A percentile compares a stretch with the other conserved stretches of the same genome.
These are phyloP conservation scores for Caenorhabditis sp. DNA, from an alignment of 2,888 invertebrate genomes.

Conservation along the genomic window DNA sequence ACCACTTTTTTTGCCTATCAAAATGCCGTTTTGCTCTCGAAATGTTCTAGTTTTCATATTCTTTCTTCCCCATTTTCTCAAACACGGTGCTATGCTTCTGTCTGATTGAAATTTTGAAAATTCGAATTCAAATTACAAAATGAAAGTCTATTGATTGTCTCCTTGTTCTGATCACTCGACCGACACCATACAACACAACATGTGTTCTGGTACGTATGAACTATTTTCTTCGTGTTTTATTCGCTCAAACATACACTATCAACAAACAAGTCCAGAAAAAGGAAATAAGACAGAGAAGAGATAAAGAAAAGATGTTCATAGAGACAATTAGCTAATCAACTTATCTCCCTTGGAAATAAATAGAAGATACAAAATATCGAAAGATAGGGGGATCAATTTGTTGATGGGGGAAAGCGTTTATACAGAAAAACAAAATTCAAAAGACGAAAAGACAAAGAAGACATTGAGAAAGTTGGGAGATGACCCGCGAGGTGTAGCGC, in stretches of 20 bases:
- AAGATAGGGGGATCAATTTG: conserved; percentile 6
- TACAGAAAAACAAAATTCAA: conserved; percentile 28
- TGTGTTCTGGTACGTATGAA: conserved; percentile 19
- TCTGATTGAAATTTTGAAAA: conserved; percentile 10
- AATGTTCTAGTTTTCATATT: not conserved
- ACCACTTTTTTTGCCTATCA: not conserved
- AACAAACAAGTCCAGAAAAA: conserved; percentile 57
- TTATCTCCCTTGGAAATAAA: conserved; percentile 16
- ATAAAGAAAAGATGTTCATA: conserved; percentile 47
- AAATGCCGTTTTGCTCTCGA: conserved; percentile 1
- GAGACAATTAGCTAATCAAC: conserved; percentile 52
- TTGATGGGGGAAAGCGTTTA: conserved; percentile 31
- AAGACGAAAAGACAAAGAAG: not conserved
- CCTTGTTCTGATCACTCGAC: conserved; percentile 12
- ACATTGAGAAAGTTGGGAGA: conserved; percentile 61
- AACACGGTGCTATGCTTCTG: conserved; percentile 42
- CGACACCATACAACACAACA: not conserved
- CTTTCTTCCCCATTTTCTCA: conserved; percentile 17
- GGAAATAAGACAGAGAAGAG: not conserved
- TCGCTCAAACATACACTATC: conserved; percentile 53
- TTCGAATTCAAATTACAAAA: not conserved
- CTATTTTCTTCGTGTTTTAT: conserved; percentile 42
- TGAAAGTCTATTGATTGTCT: conserved; percentile 7
- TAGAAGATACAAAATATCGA: not conserved
- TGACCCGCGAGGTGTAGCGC: conserved; percentile 60